phyloP scores from a whole-genome alignment of 1,140 invertebrate species.

The Solen grandis region DNA sequence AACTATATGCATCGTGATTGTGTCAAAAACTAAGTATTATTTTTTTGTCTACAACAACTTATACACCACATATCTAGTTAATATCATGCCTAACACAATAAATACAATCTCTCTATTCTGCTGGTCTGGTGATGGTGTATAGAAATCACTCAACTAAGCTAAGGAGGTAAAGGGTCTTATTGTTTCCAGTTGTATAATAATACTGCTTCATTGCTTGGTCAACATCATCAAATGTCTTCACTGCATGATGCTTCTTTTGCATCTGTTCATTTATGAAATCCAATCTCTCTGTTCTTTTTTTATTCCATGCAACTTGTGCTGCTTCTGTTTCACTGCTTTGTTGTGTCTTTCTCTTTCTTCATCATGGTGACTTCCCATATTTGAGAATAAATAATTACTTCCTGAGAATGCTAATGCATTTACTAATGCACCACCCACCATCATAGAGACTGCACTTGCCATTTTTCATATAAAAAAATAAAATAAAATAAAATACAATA shows the following conservation, averaged over 20 bases:
- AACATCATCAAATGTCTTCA: conserved; percentile 29
- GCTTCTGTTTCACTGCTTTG: conserved; percentile 47
- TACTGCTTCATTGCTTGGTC: no score
- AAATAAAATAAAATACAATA: background rate
- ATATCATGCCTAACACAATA: no score
- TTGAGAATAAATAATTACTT: no score
- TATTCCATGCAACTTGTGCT: conserved; percentile 31
- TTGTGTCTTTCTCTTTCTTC: conserved; percentile 32
- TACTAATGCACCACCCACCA: no score
- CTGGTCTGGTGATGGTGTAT: conserved; percentile 38
- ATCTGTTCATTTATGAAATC: no score
- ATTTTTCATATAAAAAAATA: background rate
- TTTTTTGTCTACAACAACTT: conserved; percentile 14
- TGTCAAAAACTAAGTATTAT: conserved; percentile 3
- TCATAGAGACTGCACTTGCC: no score
- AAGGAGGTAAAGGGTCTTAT: background rate
- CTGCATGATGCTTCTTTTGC: conserved; percentile 29
- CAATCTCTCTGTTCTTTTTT: no score
- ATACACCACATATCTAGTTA: conserved; percentile 25
- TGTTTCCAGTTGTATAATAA: conserved; percentile 18
- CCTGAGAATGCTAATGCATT: no score
- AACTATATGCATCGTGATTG: no score
- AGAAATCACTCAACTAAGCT: conserved; percentile 43
- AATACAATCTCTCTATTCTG: no score
- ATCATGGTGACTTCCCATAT: background rate